phyloP scores from a whole-genome alignment of 2,888 invertebrate genomes.

The Nephrocerus scutellatus region DNA sequence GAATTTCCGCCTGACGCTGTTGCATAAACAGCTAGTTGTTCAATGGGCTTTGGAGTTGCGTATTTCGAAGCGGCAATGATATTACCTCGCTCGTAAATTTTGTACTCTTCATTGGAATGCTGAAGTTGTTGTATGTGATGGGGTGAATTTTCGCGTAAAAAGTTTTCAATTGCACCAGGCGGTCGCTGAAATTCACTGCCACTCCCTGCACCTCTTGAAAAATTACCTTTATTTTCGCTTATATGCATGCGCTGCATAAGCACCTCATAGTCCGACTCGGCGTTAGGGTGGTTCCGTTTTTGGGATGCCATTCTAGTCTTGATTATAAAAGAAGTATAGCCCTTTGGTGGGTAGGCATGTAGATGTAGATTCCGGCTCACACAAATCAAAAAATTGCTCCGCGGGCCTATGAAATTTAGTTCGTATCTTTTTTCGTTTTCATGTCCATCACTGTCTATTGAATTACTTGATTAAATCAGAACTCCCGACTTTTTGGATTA shows the following conservation, averaged over 20 bases:
- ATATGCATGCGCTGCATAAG: slow-evolving; percentile 42
- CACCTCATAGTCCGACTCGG: slow-evolving; percentile 37
- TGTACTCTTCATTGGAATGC: slow-evolving; percentile 52
- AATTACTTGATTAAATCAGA: too few relatives aligned
- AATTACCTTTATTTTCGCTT: slow-evolving; percentile 20
- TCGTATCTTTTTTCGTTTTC: too few relatives aligned
- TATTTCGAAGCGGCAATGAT: slow-evolving; percentile 72
- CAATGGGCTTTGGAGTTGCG: slow-evolving; percentile 65
- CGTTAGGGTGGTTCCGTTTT: slow-evolving; percentile 19
- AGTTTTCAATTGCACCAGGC: slow-evolving; percentile 34
- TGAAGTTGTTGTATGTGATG: slow-evolving; percentile 52
- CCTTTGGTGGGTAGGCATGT: too few relatives aligned
- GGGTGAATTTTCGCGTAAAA: slow-evolving; percentile 28
- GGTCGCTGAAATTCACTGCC: slow-evolving; percentile 28
- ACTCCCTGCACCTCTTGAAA: slow-evolving; percentile 2
- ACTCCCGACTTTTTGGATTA: too few relatives aligned
- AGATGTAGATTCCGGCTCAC: too few relatives aligned
- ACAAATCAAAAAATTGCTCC: too few relatives aligned
- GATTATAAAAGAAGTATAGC: too few relatives aligned
- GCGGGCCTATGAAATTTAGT: too few relatives aligned
- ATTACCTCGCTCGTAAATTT: slow-evolving; percentile 63
- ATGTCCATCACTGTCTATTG: too few relatives aligned
- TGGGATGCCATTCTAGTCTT: slow-evolving; percentile 19
- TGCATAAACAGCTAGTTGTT: slow-evolving; percentile 38
- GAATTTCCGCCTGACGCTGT: slow-evolving; percentile 46